Base-by-base conservation (phyloP, 2,888 invertebrate species). In the Sclerodermus sp. region DNA sequence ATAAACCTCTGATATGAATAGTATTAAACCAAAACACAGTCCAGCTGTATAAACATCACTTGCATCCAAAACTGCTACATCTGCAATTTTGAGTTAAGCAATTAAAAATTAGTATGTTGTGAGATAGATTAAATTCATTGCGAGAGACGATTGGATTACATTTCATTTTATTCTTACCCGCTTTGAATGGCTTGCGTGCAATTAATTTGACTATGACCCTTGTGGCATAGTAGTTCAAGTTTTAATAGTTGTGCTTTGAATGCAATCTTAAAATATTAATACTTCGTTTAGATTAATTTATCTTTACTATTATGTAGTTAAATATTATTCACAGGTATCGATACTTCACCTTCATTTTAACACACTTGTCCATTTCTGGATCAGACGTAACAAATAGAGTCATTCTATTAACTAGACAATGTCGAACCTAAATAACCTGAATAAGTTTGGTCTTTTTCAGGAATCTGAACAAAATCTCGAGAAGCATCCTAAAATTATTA, bases 381-480 rank as follows among this genome's bases (percentile, higher is more conserved):
- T 91, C 89, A 0, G 96, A 96, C 0, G 95, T 93, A 16, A 97
- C 91, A 72, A 97, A 97, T 15, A 96, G 77, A 0, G 88, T 87
- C 81, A 95, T 92, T n/a, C 86, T 81, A 40, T 86, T 83, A 6
- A 96, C 87, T 0, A 96, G 93, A 73, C 96, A 97, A 53, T 87
- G 84, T 45, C 91, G 82, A 1, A 12, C 86, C 87, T 18, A 94
- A 79, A 64, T 90, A 92, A 54, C 85, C 86, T 1, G 84, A 82
- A 46, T 90, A 91, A 0, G 87, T 88, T 76, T 94, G 93, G 53
- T 88, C 84, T 23, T 84, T 84, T 73, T 92, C 91, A 31, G 82
- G 79, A 5, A 93, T 80, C 16, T 84, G 72, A 1, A 82, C 77
- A 60, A 94, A 84, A 51, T 83, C 83, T 62, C 82, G 82, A 6